Percentiles rank a stretch among this genome's conserved stretches.
These are phyloP conservation scores for Xestia sexstrigata DNA, from an alignment of 2,888 invertebrate species.

Conservation along the genomic window DNA sequence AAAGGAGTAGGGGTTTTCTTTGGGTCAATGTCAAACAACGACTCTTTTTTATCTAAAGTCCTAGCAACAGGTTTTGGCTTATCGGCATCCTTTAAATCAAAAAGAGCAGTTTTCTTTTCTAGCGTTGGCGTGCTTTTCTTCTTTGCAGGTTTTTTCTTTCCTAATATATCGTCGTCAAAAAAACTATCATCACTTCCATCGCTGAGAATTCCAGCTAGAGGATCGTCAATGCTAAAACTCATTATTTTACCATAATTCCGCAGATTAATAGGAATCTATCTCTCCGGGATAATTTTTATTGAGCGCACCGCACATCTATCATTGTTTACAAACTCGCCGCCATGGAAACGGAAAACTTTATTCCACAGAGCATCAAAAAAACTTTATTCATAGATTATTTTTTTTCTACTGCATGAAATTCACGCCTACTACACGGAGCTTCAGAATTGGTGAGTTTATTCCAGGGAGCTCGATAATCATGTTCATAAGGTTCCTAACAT, in stretches of 20 bases:
- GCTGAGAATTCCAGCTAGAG: conserved; percentile 92
- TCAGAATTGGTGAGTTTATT: not conserved
- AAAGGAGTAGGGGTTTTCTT: conserved; percentile 76
- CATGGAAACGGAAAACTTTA: conserved; percentile 78
- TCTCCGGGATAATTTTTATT: conserved; percentile 38
- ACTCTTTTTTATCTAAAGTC: conserved; percentile 71
- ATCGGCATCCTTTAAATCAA: conserved; percentile 79
- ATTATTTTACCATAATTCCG: conserved; percentile 71
- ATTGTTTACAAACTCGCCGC: conserved; percentile 79
- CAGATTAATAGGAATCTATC: conserved; percentile 16
- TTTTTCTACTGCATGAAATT: not conserved
- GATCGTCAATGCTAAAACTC: conserved; percentile 92
- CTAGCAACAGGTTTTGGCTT: conserved; percentile 67
- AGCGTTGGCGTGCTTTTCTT: conserved; percentile 77
- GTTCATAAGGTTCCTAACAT: not conserved
- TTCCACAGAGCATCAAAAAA: not conserved
- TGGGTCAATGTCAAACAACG: conserved; percentile 71
- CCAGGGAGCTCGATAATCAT: not conserved
- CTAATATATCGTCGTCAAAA: conserved; percentile 91
- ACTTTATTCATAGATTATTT: conserved; percentile 15
- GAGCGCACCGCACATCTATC: conserved; percentile 23
- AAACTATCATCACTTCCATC: conserved; percentile 94
- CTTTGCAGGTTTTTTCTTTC: conserved; percentile 83
- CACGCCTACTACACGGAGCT: not conserved
- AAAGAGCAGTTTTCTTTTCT: conserved; percentile 84